A percentile compares a stretch with the other conserved stretches of the same genome.
phyloP scores from a whole-genome alignment of 2,797 vertebrate genomes.

The Steatocranus sp. region DNA sequence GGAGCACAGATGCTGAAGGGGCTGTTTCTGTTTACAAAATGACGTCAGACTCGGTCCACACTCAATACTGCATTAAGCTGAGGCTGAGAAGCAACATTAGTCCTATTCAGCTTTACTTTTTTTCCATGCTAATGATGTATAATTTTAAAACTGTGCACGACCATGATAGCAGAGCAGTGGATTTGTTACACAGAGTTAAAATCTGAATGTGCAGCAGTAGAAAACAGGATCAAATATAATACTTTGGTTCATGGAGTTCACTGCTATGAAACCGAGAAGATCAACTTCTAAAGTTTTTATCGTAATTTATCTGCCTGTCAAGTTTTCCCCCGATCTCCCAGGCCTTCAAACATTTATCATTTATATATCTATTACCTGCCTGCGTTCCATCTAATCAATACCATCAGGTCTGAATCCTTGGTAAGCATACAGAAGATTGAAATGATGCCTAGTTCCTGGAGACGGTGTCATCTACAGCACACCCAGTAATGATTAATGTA shows the following conservation, averaged over 20 bases:
- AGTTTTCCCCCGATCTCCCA: neutral
- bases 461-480: neutral
- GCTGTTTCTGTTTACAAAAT: constrained; percentile 2
- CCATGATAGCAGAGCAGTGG: neutral
- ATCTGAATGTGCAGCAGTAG: neutral
- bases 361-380: constrained; percentile 12
- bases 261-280: neutral
- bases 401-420: constrained; percentile 6
- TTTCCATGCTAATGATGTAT: neutral
- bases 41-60: neutral
- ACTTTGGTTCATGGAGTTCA: neutral
- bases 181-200: neutral
- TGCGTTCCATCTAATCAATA: constrained; percentile 16
- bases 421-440: neutral
- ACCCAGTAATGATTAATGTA: neutral
- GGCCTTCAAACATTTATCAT: constrained; percentile 16
- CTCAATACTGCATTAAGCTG: neutral
- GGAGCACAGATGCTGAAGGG: neutral
- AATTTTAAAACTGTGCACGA: neutral
- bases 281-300: neutral
- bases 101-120: neutral
- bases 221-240: neutral
- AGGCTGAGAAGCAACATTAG: neutral
- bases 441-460: neutral
- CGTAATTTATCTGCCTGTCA: neutral